Base-by-base conservation (phyloP, 2,888 invertebrate genomes). In the Saturnia japonica region DNA sequence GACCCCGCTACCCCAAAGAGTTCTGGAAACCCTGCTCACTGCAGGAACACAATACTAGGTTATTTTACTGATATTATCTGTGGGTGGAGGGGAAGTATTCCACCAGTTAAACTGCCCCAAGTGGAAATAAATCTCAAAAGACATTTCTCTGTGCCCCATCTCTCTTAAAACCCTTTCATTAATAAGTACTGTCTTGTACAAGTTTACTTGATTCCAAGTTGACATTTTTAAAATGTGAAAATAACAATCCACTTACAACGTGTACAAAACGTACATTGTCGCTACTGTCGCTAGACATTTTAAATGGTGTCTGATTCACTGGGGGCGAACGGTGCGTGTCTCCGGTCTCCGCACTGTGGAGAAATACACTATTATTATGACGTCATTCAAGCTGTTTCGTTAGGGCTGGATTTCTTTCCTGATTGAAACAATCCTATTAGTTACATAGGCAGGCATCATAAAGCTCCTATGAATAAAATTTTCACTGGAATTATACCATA, bases 281-380 rank as follows among this genome's bases (percentile, higher is more conserved):
- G 34, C 34, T 34, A 34, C 62, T 64, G 40, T 40, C 22, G 40
- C 40, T 64, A 64, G 64, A 64, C 40, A 19, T 40, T 64, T 64
- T 64, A 64, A 34, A 64, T 64, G 40, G 40, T 40, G n/a, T 64
- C 40, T 64, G 40, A 64, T 64, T 67, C 67, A 62, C 40, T 64
- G 40, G 47, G 28, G 69, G 69, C 25, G 64, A 70, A 22, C 64
- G 69, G 64, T 70, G 69, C 69, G 64, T 70, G 64, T 70, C 64
- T 66, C 69, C 69, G 69, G 64, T 70, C 64, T 66, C 69, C 51
- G 69, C 25, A 66, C 68, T 25, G 28, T 70, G 60, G 43, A 45
- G 69, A 68, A 73, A 73, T 72, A 73, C 73, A 68, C 75, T 70
- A 78, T 80, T 70, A 78, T 80, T 77, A 78, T 78, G 74, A 71